phyloP scores from a whole-genome alignment of 2,113 vertebrate species.

The Motacilla alba region DNA sequence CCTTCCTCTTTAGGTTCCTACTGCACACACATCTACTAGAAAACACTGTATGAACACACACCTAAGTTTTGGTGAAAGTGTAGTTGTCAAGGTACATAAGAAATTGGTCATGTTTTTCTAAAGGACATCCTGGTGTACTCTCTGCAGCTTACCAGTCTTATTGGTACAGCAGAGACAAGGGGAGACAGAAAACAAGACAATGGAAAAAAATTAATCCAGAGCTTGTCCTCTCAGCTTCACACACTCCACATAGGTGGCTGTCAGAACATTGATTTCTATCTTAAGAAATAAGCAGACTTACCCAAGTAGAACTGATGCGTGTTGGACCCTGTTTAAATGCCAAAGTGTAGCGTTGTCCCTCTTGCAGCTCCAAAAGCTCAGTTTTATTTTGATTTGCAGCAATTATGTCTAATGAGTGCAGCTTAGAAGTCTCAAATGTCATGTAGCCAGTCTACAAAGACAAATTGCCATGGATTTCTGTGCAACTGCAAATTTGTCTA shows the following conservation, averaged over 20 bases:
- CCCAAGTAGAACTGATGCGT: fast-evolving
- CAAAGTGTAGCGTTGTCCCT: slow-evolving; percentile 68
- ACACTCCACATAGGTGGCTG: neutral
- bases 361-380: fast-evolving
- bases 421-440: neutral
- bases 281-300: slow-evolving; percentile 47
- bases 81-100: neutral
- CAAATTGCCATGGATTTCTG: neutral
- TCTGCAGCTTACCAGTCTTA: neutral
- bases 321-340: fast-evolving
- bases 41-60: neutral
- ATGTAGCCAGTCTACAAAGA: slow-evolving; percentile 71
- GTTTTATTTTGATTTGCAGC: fast-evolving
- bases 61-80: neutral
- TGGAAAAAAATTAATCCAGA: neutral
- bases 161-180: neutral
- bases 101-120: neutral
- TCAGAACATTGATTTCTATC: neutral
- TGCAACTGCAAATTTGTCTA: neutral
- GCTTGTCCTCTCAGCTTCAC: neutral
- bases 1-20: neutral
- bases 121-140: neutral
- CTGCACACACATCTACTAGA: neutral
- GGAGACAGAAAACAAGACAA: neutral
- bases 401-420: neutral